phyloP scores from a whole-genome alignment of 2,888 invertebrate species.

The Tillus elongatus region DNA sequence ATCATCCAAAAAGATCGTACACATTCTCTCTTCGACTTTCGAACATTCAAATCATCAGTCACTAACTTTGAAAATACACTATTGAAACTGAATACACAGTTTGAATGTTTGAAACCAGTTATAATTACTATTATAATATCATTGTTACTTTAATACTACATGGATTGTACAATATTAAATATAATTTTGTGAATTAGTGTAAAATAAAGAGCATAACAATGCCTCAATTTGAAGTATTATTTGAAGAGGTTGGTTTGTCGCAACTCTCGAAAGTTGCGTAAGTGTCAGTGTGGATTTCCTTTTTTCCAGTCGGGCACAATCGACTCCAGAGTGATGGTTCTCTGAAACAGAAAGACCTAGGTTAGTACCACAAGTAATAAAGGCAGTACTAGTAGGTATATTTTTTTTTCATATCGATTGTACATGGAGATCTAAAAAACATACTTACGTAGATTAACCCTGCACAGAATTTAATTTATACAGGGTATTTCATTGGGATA shows the following conservation, averaged over 20 bases:
- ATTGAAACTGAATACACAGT: too few relatives aligned
- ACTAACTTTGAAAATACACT: too few relatives aligned
- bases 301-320: conserved; percentile 13
- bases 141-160: conserved; percentile 31
- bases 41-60: background rate
- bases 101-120: conserved; percentile 16
- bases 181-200: conserved; percentile 41
- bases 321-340: too few relatives aligned
- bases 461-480: too few relatives aligned
- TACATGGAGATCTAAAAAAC: too few relatives aligned
- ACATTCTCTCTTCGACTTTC: conserved; percentile 14
- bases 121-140: conserved; percentile 14
- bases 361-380: too few relatives aligned
- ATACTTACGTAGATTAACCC: too few relatives aligned
- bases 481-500: too few relatives aligned
- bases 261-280: conserved; percentile 24
- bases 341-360: too few relatives aligned
- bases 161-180: conserved; percentile 37
- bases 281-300: conserved; percentile 28
- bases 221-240: conserved; percentile 23
- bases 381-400: too few relatives aligned
- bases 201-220: conserved; percentile 36
- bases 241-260: background rate
- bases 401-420: too few relatives aligned
- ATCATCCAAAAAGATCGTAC: conserved; percentile 21